Evolutionary conservation across 1,140 invertebrate species (phyloP).

Genomic region (Cephus cinctus): DNA sequence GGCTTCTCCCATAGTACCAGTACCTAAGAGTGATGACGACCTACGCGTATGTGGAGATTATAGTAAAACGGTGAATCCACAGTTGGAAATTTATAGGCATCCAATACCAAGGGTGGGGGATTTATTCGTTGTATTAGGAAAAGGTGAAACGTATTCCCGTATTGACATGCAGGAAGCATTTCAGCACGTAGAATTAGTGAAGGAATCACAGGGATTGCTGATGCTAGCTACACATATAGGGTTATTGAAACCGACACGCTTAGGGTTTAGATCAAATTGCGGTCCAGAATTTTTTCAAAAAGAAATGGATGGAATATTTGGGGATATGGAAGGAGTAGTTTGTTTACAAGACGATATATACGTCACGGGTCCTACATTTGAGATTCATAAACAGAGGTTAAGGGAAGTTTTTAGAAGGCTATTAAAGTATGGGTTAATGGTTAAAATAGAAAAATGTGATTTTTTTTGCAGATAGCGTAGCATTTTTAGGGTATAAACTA

Average conservation of each 20-base stretch:
- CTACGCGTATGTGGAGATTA: constrained; percentile 32
- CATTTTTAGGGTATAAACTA: too few species aligned
- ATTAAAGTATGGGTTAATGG: constrained; percentile 1
- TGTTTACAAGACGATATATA: constrained; percentile 8
- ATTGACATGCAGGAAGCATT: constrained; percentile 9
- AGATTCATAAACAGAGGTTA: constrained; percentile 4
- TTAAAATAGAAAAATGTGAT: constrained; percentile 9
- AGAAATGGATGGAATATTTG: constrained; percentile 1
- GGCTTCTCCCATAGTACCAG: constrained; percentile 40
- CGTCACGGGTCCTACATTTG: not conserved
- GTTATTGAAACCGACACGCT: not conserved
- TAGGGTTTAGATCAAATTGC: not conserved
- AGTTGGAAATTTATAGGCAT: constrained; percentile 1
- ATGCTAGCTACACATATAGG: not conserved
- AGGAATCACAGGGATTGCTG: not conserved
- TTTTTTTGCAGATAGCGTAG: too few species aligned
- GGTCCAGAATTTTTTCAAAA: constrained; percentile 5
- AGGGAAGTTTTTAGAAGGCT: not conserved
- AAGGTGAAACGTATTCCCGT: not conserved
- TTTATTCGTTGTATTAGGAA: constrained; percentile 5
- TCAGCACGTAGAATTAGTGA: not conserved
- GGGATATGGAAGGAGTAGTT: not conserved
- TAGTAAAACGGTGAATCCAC: constrained; percentile 11
- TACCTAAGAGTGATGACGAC: constrained; percentile 29
- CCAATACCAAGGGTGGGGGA: constrained; percentile 2